Base-by-base conservation (phyloP, 2,797 vertebrate species). In the Rhincodon typus region DNA sequence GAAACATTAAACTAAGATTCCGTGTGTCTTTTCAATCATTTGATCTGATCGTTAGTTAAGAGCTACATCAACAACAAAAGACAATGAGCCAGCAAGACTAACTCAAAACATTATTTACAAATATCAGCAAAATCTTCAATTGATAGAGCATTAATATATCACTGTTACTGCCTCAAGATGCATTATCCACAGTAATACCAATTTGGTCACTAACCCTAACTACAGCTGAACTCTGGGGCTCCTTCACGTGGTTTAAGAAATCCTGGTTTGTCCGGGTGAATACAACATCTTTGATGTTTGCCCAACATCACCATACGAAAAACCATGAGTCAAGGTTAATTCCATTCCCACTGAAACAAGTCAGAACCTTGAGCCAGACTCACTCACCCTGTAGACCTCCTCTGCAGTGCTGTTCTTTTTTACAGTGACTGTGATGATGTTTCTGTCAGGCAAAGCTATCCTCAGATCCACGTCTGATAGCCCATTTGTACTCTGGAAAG, bases 331-430 rank as follows among this genome's bases (percentile, higher is more conserved):
- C 50, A 21, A 21, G 25, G 34, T 62, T 17, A 17, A 17, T 15
- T 67, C 42, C 90, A n/a, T 93, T 66, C 21, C 38, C 23, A 67
- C 38, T 91, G 66, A 2, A 17, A 67, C 7, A 6, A 7, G 62
- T 66, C n/a, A 12, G 62, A 42, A 69, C 21, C 23, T 42, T n/a
- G 2, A 67, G 23, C 6, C 21, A 46, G 82, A 25, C 82, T 84
- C 82, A 82, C 94, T 88, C 98, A 99, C 99, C 98, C 99, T 99
- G 97, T 99, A 99, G 30, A 99, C 99, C 96, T 99, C 99, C 97
- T 99, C 99, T 50, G 99, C 99, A 0, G 99, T 99, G 95, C 98
- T 98, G 97, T 99, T 99, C 97, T 99, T 99, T 96, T 99, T 98
- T 34, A 99, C 98, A 94, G 99, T 97, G 94, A 99, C 98, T 0